Evolutionary conservation across 2,113 vertebrate genomes (phyloP), one percentile per base, ranked within the genome.

Genomic region (Mionectes macconnelli): DNA sequence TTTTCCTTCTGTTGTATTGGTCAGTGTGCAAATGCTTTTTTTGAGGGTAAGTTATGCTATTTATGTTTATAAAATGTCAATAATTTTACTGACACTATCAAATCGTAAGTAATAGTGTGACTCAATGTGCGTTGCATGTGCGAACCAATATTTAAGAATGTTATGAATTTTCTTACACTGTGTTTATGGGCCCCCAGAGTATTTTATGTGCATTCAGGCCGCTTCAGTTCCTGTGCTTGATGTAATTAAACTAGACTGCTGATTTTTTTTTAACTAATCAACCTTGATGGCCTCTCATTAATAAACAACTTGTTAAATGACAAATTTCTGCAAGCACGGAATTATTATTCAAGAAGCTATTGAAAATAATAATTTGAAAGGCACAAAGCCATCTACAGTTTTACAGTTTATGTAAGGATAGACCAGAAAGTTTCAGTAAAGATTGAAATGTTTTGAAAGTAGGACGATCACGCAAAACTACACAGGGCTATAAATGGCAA

Each of bases 201-300:
- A 76, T 94, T 95, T 83, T 80, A 55, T 30, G 47, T 67, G 42
- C 33, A 55, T 95, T 91, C 67, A 85, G 81, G 30, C 42, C 56
- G 33, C 39, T 75, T 87, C 49, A 60, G 40, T 93, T 95, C 56
- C 50, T 76, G 12, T 66, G 42, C 42, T 69, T 96, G 77, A 76
- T 91, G 45, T 95, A 81, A 91, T 94, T 81, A 84, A 86, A 89
- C 50, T 40, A 42, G 84, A 73, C 79, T 89, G 60, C 22, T 73
- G 42, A 77, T 19, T 49, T 73, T 84, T 79, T 90, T 76, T 72
- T 27, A 86, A 60, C 77, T 72, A 77, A 87, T 79, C 53, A 60
- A 81, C 60, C 81, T 84, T 62, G 31, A 73, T 94, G 78, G 40
- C 78, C 78, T 89, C 62, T 91, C 62, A 79, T 94, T 96, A 95